Conservation (phyloP, 37 sponge, comb jelly and placozoan species). For the Oscarella lobularis region DNA sequence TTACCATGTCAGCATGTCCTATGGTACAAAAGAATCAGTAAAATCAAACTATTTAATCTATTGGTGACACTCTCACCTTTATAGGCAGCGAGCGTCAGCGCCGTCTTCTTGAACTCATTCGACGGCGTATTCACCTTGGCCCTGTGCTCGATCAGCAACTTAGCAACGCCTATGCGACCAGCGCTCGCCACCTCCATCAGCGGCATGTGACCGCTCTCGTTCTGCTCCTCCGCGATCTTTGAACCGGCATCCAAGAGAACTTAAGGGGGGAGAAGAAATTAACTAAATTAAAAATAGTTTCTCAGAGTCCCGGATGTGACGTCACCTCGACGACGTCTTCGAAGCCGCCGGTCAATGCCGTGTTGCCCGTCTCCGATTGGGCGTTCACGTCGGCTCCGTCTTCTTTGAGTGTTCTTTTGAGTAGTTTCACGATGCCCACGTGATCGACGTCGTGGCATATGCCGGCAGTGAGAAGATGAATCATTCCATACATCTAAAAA, state of each 20-base stretch:
- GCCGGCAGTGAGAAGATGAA: constrained; percentile 51
- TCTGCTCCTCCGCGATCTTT: constrained; percentile 58
- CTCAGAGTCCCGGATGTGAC: no score
- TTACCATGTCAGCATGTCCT: constrained; percentile 67
- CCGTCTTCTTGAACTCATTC: constrained; percentile 78
- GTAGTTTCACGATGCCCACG: constrained; percentile 67
- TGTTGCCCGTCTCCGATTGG: constrained; percentile 46
- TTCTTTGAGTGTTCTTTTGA: no score
- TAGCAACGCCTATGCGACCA: constrained; percentile 71
- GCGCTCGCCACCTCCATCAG: constrained; percentile 70
- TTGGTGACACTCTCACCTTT: constrained; percentile 30
- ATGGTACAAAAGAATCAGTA: neutral
- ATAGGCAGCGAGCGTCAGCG: constrained; percentile 74
- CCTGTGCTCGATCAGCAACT: constrained; percentile 36
- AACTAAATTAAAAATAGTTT: no score
- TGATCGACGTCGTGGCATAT: constrained; percentile 85
- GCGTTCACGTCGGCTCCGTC: constrained; percentile 77
- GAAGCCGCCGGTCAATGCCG: constrained; percentile 70
- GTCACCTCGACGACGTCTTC: constrained; percentile 52
- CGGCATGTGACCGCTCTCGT: constrained; percentile 70
- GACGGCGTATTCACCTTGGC: constrained; percentile 77
- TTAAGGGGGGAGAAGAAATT: neutral
- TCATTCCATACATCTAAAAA: constrained; percentile 78
- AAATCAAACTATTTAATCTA: no score
- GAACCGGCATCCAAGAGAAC: constrained; percentile 48